These are phyloP conservation scores for Casuarius casuarius DNA, from an alignment of 2,113 vertebrate species.

Conservation along the genomic window DNA sequence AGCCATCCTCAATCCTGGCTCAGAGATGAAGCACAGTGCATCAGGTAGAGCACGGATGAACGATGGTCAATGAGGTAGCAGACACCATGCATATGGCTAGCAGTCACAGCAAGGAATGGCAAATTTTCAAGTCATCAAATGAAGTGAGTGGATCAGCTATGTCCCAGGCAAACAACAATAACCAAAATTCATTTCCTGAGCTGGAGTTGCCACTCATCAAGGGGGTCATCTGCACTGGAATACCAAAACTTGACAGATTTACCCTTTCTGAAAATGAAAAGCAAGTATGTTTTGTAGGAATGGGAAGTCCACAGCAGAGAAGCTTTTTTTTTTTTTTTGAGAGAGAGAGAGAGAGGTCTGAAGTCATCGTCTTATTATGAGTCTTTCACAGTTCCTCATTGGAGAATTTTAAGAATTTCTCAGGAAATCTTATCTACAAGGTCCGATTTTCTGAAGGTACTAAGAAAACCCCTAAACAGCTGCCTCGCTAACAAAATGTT, in stretches of 20 bases:
- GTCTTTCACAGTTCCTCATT: not conserved
- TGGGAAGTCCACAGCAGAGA: not conserved
- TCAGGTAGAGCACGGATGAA: not conserved
- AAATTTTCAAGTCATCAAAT: not conserved
- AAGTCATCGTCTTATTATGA: not conserved
- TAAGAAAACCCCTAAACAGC: not conserved
- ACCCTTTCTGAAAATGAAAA: not conserved
- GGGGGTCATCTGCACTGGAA: not conserved
- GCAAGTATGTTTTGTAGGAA: not conserved
- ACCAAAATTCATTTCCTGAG: not conserved
- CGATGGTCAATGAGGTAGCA: fast-evolving
- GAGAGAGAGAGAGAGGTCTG: not conserved
- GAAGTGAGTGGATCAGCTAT: not conserved
- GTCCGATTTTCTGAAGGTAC: not conserved
- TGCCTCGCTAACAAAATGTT: not conserved
- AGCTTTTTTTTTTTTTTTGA: too few species aligned
- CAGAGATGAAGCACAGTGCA: not conserved
- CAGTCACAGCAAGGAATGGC: not conserved
- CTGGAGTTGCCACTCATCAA: not conserved
- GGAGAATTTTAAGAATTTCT: not conserved
- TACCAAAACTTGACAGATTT: not conserved
- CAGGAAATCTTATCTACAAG: not conserved
- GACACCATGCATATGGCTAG: not conserved
- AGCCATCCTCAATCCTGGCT: not conserved
- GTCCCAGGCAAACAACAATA: not conserved